A percentile compares a stretch with the other conserved stretches of the same genome.
Conservation (phyloP, 2,888 invertebrate genomes). For the Helicoverpa assulta region DNA sequence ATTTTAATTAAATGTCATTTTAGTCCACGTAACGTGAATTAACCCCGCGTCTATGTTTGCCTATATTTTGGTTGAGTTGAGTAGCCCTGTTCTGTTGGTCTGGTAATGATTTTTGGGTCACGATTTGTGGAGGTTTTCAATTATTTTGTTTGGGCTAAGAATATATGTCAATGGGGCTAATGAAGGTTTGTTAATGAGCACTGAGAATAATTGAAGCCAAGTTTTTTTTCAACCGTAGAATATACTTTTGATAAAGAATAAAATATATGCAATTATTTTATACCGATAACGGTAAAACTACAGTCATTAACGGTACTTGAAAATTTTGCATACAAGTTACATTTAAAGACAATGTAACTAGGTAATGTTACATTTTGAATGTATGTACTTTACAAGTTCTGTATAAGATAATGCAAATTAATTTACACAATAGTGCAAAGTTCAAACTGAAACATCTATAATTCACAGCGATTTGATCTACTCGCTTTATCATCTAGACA, state of each 20-base stretch:
- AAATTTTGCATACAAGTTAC: too few species aligned
- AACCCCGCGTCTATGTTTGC: conserved; percentile 66
- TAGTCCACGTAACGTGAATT: conserved; percentile 76
- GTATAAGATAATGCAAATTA: not conserved
- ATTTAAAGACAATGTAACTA: too few species aligned
- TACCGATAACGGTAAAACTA: too few species aligned
- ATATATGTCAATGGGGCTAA: too few species aligned
- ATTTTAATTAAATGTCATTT: conserved; percentile 87
- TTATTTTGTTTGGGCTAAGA: conserved; percentile 20
- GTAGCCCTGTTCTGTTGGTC: conserved; percentile 35
- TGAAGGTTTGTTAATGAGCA: not conserved
- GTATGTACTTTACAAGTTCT: not conserved
- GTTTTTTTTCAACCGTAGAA: too few species aligned
- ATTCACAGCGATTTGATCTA: conserved; percentile 23
- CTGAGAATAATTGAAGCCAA: not conserved
- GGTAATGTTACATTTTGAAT: not conserved
- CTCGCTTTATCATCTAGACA: conserved; percentile 6
- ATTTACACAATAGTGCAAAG: conserved; percentile 1
- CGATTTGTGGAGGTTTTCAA: conserved; percentile 38
- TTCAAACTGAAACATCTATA: conserved; percentile 16
- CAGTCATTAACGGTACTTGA: too few species aligned
- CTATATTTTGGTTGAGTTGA: conserved; percentile 46
- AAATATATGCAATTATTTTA: too few species aligned
- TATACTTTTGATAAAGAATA: too few species aligned
- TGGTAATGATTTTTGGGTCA: conserved; percentile 40